A percentile compares a stretch with the other conserved stretches of the same genome.
Evolutionary conservation across 2,888 invertebrate species (phyloP).

Genomic region (Brachylomia viminalis): DNA sequence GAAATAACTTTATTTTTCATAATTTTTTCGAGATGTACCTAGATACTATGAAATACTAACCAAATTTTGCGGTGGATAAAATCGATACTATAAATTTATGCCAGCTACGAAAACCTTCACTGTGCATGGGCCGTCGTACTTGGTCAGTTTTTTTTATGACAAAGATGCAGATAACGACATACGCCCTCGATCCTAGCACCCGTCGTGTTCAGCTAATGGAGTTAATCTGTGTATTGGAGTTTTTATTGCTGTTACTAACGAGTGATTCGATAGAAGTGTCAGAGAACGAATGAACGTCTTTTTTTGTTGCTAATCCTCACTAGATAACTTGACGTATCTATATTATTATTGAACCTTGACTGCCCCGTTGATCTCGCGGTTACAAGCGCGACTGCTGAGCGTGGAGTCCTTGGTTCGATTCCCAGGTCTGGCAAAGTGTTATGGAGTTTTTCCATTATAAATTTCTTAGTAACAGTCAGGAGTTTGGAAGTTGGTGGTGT

Average conservation of each 20-base stretch:
- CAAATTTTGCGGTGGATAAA: background rate
- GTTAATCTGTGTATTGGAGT: background rate
- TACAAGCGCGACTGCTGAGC: too few species aligned
- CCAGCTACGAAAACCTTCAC: background rate
- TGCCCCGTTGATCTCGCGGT: too few species aligned
- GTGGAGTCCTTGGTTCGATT: too few species aligned
- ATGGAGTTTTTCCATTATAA: too few species aligned
- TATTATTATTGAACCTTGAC: too few species aligned
- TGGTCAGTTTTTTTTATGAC: background rate
- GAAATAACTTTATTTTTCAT: background rate
- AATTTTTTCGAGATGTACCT: background rate
- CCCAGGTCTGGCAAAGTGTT: too few species aligned
- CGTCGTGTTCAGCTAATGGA: background rate
- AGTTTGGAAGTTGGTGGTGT: too few species aligned
- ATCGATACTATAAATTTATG: background rate
- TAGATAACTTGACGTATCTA: too few species aligned
- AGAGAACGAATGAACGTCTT: background rate
- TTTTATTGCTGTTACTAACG: conserved; percentile 1
- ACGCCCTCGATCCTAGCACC: background rate
- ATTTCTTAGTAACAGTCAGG: too few species aligned
- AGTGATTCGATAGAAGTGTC: background rate
- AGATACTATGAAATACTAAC: background rate
- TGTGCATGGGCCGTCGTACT: background rate
- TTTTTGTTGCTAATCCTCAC: background rate
- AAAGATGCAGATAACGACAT: background rate